Conservation (phyloP, 2,797 vertebrate genomes). For the Brotula barbata region DNA sequence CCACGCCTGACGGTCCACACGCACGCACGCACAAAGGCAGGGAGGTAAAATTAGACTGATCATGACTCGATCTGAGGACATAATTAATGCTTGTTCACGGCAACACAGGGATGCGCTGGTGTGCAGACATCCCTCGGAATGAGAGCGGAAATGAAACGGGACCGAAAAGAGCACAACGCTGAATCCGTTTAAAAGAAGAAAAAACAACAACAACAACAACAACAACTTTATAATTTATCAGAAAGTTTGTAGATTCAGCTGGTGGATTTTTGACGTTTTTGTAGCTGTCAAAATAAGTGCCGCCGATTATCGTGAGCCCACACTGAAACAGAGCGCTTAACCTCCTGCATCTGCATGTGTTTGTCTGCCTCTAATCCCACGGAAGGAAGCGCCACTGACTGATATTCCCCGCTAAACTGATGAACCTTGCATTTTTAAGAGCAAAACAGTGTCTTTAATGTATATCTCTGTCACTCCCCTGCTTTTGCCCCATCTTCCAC, state of each 20-base stretch:
- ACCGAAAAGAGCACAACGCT: slow-evolving; percentile 44
- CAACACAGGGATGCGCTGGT: slow-evolving; percentile 34
- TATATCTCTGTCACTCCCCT: slow-evolving; percentile 82
- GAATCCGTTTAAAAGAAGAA: slow-evolving; percentile 34
- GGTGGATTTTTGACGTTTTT: slow-evolving; percentile 9
- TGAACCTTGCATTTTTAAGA: slow-evolving; percentile 83
- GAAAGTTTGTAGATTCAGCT: slow-evolving; percentile 17
- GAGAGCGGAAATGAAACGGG: slow-evolving; percentile 59
- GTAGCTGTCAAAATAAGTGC: slow-evolving; percentile 13
- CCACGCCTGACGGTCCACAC: slow-evolving; percentile 40
- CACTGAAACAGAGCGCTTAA: slow-evolving; percentile 26
- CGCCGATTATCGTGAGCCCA: slow-evolving; percentile 16
- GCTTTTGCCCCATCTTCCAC: slow-evolving; percentile 77
- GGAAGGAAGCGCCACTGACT: slow-evolving; percentile 68
- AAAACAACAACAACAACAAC: too few relatives aligned
- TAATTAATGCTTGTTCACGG: slow-evolving; percentile 68
- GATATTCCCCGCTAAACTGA: slow-evolving; percentile 78
- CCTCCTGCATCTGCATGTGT: slow-evolving; percentile 65
- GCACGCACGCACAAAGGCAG: slow-evolving; percentile 43
- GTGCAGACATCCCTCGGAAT: slow-evolving; percentile 46
- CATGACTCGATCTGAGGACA: slow-evolving; percentile 73
- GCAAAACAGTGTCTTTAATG: slow-evolving; percentile 81
- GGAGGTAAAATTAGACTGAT: slow-evolving; percentile 72
- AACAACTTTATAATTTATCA: slow-evolving; percentile 40
- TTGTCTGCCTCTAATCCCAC: slow-evolving; percentile 66